Evolutionary conservation across 2,888 invertebrate species (phyloP), one percentile per base, ranked within the genome.

Genomic region (Diaperis boleti): DNA sequence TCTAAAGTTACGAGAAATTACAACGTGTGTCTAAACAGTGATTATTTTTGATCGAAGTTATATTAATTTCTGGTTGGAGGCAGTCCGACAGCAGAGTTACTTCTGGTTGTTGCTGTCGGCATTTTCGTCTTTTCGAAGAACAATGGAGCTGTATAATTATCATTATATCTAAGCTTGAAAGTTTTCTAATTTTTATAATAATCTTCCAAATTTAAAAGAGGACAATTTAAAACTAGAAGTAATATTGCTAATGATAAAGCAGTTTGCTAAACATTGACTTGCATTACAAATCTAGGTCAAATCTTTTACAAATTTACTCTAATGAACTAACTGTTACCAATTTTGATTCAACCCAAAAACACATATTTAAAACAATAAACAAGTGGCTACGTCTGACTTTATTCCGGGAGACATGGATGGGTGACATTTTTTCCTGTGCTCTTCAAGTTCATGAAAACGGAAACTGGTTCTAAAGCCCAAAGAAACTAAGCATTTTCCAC

Each of bases 1-100:
- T 41, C 42, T 42, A 42, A 6, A 31, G 29, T 49, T 49, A 49
- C 47, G 33, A 15, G 31, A 49, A 49, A 49, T 49, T 33, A 33
- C 47, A 35, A 33, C 47, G 29, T 29, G 15, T 47, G 47, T 31
- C 47, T 22, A 47, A 44, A 44, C 44, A 44, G 13, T 20, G 20
- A 44, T 44, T 44, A 44, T 20, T 26, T 22, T 6, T 10, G 20
- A 20, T 13, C 14, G 45, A 14, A 26, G 26, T 26, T 26, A 26
- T n/a, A 14, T 45, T 47, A 47, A 47, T 33, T 29, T 47, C 31
- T 17, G 15, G 17, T 47, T 47, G n/a, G 20, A 26, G 26, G 26
- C 26, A 26, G 26, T 6, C 26, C n/a, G 26, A 26, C 26, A 26
- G 41, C 14, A 1, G 8, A 6, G 35, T 6, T n/a, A 26, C 26